A percentile compares a stretch with the other conserved stretches of the same genome.
Evolutionary conservation across 1,140 invertebrate genomes (phyloP).

Genomic region (Magallana angulata): DNA sequence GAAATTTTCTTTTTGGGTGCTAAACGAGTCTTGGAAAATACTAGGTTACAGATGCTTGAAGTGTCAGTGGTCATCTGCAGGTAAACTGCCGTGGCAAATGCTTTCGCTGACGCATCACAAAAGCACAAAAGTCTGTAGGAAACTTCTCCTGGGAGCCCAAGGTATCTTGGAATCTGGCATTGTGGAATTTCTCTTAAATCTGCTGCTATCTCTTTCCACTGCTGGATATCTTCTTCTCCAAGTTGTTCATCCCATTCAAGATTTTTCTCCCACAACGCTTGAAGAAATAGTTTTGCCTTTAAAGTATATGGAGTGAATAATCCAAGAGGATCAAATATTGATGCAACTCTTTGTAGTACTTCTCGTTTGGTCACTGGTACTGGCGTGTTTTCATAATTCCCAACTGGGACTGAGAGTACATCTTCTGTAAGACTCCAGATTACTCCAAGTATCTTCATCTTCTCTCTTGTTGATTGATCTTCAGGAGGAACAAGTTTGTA

Average conservation of each 20-base stretch:
- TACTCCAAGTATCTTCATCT: slow-evolving; percentile 36
- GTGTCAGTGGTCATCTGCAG: neutral
- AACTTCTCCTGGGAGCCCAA: no score
- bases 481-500: neutral
- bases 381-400: neutral
- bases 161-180: no score
- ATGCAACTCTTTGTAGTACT: slow-evolving; percentile 37
- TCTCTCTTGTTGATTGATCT: slow-evolving; percentile 23
- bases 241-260: slow-evolving; percentile 41
- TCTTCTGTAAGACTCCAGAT: slow-evolving; percentile 31
- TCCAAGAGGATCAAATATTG: neutral
- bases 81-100: slow-evolving; percentile 39
- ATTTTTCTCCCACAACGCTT: slow-evolving; percentile 40
- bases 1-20: slow-evolving; percentile 35
- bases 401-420: neutral
- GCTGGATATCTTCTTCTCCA: neutral
- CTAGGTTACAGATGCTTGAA: slow-evolving; percentile 11
- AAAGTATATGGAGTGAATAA: no score
- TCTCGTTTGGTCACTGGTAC: slow-evolving; percentile 37
- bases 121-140: no score
- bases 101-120: slow-evolving; percentile 13
- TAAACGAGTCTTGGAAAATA: slow-evolving; percentile 44
- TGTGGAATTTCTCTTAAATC: neutral
- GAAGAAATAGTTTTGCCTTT: slow-evolving; percentile 22
- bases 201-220: slow-evolving; percentile 5